These are phyloP conservation scores for Urechis unicinctus DNA, from an alignment of 2,888 invertebrate species.

Conservation along the genomic window DNA sequence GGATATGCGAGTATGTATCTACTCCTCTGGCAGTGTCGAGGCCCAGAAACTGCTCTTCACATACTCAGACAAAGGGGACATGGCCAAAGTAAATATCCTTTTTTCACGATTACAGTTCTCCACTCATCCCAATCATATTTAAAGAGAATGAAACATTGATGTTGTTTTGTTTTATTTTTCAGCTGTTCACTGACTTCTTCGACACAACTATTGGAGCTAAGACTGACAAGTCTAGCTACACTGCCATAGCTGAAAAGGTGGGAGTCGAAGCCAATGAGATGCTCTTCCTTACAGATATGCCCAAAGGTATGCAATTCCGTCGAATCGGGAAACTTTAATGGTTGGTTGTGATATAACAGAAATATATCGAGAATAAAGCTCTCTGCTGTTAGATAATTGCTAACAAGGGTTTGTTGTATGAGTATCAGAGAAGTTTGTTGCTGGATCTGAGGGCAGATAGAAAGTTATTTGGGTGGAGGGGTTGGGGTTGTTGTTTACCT, in stretches of 20 bases:
- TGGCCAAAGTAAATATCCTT: slow-evolving; percentile 56
- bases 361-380: too few relatives aligned
- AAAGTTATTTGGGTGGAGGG: too few relatives aligned
- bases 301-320: slow-evolving; percentile 73
- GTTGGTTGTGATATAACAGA: not conserved
- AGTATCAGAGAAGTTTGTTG: too few relatives aligned
- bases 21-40: slow-evolving; percentile 85
- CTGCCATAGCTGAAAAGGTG: slow-evolving; percentile 66
- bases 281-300: slow-evolving; percentile 79
- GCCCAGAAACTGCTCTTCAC: slow-evolving; percentile 83
- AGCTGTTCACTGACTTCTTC: slow-evolving; percentile 71
- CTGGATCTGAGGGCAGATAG: too few relatives aligned
- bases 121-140: too few relatives aligned
- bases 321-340: not conserved
- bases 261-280: slow-evolving; percentile 62
- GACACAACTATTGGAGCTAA: slow-evolving; percentile 82
- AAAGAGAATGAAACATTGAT: too few relatives aligned
- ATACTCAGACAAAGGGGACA: slow-evolving; percentile 69
- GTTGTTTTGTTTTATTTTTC: slow-evolving; percentile 19
- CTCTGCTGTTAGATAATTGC: too few relatives aligned
- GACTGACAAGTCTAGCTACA: slow-evolving; percentile 71
- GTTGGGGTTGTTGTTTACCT: too few relatives aligned
- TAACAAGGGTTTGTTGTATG: too few relatives aligned
- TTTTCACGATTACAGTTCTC: not conserved
- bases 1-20: slow-evolving; percentile 71